Conservation (phyloP, 2,797 vertebrate genomes). For the Chanos chanos region DNA sequence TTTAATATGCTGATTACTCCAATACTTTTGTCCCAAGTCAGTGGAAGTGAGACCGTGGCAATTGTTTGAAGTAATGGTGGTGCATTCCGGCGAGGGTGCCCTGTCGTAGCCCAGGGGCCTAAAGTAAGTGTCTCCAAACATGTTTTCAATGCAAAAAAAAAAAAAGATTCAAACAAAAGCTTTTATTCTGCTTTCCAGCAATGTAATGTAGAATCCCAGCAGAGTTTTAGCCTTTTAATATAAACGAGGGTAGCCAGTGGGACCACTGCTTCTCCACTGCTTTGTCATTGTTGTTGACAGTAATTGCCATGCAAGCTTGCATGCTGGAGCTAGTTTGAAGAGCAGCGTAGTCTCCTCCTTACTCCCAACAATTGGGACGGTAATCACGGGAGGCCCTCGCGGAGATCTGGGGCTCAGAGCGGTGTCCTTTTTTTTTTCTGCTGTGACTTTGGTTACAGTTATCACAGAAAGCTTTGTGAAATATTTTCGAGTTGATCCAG, state of each 20-base stretch:
- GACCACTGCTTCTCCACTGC: neutral
- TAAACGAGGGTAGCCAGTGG: constrained; percentile 18
- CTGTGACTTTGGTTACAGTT: constrained; percentile 18
- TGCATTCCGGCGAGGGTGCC: constrained; percentile 70
- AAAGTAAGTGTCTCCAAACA: constrained; percentile 64
- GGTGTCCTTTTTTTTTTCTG: constrained; percentile 26
- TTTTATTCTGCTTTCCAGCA: constrained; percentile 16
- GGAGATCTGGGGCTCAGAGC: constrained; percentile 12
- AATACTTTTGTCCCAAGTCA: constrained; percentile 80
- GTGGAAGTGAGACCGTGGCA: constrained; percentile 82
- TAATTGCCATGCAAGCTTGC: constrained; percentile 6
- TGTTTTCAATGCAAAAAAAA: constrained; percentile 19
- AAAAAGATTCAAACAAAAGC: constrained; percentile 5
- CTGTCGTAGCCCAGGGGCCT: constrained; percentile 63
- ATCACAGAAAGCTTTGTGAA: constrained; percentile 12
- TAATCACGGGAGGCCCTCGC: constrained; percentile 24
- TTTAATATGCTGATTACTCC: constrained; percentile 93
- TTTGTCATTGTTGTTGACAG: constrained; percentile 21
- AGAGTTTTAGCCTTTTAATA: constrained; percentile 7
- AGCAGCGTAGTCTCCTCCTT: neutral
- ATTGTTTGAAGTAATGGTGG: constrained; percentile 81
- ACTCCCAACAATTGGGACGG: neutral
- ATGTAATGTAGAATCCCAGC: neutral
- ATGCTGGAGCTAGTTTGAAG: neutral
- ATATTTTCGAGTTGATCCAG: too few relatives aligned